These are phyloP conservation scores for Cheilosia impressa DNA, from an alignment of 2,888 invertebrate genomes.

Conservation along the genomic window DNA sequence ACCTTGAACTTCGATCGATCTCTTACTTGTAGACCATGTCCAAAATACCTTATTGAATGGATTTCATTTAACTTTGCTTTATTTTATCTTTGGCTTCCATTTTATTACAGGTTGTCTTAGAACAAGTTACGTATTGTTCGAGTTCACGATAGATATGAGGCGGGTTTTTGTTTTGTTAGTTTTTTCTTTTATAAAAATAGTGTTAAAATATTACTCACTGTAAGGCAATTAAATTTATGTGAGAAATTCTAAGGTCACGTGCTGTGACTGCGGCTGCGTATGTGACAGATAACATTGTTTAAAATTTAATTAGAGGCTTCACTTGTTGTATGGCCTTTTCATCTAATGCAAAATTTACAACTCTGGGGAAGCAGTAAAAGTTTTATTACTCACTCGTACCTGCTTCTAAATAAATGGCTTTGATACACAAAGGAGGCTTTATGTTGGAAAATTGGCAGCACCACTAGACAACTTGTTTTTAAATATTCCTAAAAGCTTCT, in stretches of 20 bases:
- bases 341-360: neutral
- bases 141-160: neutral
- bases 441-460: too few species aligned
- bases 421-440: too few species aligned
- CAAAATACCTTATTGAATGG: neutral
- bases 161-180: neutral
- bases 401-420: neutral
- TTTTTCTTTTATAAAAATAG: neutral
- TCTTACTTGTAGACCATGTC: neutral
- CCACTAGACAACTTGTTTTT: too few species aligned
- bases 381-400: neutral
- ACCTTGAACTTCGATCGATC: slow-evolving; percentile 4
- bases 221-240: slow-evolving; percentile 33
- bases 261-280: slow-evolving; percentile 3
- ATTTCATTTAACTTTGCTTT: slow-evolving; percentile 1
- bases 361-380: neutral
- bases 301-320: slow-evolving; percentile 32
- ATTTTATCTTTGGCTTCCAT: neutral
- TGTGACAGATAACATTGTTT: slow-evolving; percentile 37
- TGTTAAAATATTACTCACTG: slow-evolving; percentile 14
- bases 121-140: neutral
- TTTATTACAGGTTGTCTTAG: neutral
- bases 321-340: slow-evolving; percentile 21
- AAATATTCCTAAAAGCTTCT: too few species aligned
- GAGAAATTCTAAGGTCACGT: slow-evolving; percentile 41